Base-by-base conservation (phyloP, 2,113 vertebrate species). In the Clarias gariepinus region DNA sequence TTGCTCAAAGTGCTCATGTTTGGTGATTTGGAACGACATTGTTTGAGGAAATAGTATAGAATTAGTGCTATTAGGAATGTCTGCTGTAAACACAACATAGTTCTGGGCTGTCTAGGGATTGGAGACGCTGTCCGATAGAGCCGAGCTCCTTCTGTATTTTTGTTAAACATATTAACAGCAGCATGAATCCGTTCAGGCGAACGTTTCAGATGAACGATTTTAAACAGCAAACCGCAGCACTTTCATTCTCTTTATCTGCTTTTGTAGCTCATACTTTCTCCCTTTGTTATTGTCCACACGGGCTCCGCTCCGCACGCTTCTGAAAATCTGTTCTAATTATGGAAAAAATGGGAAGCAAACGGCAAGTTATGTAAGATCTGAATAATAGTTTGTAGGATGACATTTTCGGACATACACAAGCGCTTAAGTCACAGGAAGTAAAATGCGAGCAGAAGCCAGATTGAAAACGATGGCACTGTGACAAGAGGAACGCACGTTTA, bases 11-110 rank as follows among this genome's bases (percentile, higher is more conserved):
- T 25, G 84, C 73, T 64, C 28, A 64, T 21, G 41, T 66, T 78
- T 66, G 74, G 73, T 25, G 41, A 78, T 85, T 66, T 33, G 19
- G 60, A 78, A 55, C 4, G 74, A 53, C n/a, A 30, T 78, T 55
- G 74, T 78, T 78, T 6, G 57, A 78, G 60, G 60, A 64, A 73
- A 74, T 36, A 19, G 12, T 74, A 84, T 73, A 84, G 53, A 84
- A 84, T 74, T 84, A 74, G 69, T 61, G 69, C 68, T 60, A 68
- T 53, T 53, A 78, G 60, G 84, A 85, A 78, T 85, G 71, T 18
- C 4, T 18, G 64, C 41, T 85, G 47, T 85, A 85, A 85, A 76
- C 41, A 33, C 47, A 66, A 78, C 71, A 84, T 57, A 21, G 47
- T 23, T 21, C 52, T 15, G 55, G 53, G 66, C 58, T 10, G 53